phyloP scores from a whole-genome alignment of 2,113 vertebrate genomes.

The Myocastor coypus region DNA sequence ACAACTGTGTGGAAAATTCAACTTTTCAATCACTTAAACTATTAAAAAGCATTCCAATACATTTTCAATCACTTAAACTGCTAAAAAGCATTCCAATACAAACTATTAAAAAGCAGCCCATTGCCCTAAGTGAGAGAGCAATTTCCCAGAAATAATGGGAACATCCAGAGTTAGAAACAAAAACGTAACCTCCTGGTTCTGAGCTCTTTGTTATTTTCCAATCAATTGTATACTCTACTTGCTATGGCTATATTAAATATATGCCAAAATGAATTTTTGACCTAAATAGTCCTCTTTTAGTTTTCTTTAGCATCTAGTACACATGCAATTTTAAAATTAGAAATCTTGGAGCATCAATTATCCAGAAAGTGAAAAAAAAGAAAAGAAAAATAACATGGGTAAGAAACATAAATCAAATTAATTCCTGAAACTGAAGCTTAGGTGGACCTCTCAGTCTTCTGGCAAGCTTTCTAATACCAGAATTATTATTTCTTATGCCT shows the following conservation, averaged over 20 bases:
- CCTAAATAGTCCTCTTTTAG: background rate
- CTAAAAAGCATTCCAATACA: background rate
- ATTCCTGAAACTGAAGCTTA: background rate
- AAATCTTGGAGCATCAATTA: background rate
- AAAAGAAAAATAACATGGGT: background rate
- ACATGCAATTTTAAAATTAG: conserved; percentile 1
- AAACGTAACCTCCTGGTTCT: background rate
- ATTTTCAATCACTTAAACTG: background rate
- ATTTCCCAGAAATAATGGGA: background rate
- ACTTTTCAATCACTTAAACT: background rate
- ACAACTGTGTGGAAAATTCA: conserved; percentile 1
- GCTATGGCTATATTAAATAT: background rate
- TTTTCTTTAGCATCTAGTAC: conserved; percentile 16
- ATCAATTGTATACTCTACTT: background rate
- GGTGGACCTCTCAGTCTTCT: background rate
- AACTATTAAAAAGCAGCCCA: too few species aligned
- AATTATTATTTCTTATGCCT: background rate
- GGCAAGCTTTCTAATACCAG: background rate
- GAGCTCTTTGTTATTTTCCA: background rate
- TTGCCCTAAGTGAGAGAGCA: background rate
- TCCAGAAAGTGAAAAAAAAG: background rate
- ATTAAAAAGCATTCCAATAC: background rate
- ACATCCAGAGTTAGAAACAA: background rate
- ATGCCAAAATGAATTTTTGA: background rate
- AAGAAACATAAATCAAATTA: background rate